These are phyloP conservation scores for Papilio polyxenes DNA, from an alignment of 1,140 invertebrate species.

Conservation along the genomic window DNA sequence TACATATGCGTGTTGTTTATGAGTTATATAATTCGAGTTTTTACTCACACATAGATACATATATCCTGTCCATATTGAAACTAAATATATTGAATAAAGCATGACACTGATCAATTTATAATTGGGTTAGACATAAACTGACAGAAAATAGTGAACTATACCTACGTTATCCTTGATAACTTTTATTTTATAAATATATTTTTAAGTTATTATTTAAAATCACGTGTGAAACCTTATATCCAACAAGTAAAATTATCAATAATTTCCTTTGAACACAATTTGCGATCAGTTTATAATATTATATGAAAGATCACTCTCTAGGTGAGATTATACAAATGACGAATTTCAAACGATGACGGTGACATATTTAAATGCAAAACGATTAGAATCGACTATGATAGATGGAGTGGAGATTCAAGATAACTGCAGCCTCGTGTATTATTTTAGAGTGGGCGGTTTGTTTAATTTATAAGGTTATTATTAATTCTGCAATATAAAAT, in stretches of 20 bases:
- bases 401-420: background rate
- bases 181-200: background rate
- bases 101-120: background rate
- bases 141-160: no score
- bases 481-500: background rate
- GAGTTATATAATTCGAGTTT: background rate
- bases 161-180: no score
- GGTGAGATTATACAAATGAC: background rate
- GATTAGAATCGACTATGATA: conserved; percentile 4
- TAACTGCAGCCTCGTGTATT: conserved; percentile 11
- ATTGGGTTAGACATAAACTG: no score
- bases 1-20: conserved; percentile 12
- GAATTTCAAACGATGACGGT: background rate
- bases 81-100: background rate
- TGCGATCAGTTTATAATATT: background rate
- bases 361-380: conserved; percentile 16
- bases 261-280: no score
- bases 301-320: background rate
- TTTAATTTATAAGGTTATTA: conserved; percentile 6
- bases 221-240: no score
- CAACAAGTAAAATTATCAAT: no score
- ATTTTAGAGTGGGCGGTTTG: background rate
- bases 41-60: background rate
- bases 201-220: no score
- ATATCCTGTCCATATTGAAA: background rate